These are phyloP conservation scores for Gymnothorax javanicus DNA, from an alignment of 2,797 vertebrate genomes.

Conservation along the genomic window DNA sequence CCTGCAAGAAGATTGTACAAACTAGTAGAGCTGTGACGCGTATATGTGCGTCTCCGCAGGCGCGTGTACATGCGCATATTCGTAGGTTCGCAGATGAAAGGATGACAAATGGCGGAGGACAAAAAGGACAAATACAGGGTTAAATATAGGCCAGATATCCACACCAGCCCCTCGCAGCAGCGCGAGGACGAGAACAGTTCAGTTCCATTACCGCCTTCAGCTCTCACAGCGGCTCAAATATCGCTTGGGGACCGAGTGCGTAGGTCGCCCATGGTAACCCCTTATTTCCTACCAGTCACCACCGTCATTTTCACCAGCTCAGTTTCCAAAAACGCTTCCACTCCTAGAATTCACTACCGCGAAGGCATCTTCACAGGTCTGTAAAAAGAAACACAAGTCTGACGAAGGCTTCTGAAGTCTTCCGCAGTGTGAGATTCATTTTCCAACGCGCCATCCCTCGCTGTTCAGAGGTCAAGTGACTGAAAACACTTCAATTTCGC, in stretches of 20 bases:
- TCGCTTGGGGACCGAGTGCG: background rate
- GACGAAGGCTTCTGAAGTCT: no score
- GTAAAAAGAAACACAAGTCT: background rate
- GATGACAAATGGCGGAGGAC: conserved; percentile 25
- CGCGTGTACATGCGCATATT: no score
- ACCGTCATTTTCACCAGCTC: no score
- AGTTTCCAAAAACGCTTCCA: no score
- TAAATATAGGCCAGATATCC: conserved; percentile 31
- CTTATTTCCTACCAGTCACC: no score
- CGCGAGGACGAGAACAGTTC: no score
- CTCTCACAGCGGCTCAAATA: background rate
- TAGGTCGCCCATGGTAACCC: no score
- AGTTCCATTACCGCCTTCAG: background rate
- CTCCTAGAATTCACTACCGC: background rate
- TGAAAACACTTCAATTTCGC: background rate
- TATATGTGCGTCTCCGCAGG: background rate
- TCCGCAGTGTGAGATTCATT: background rate
- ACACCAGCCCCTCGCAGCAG: background rate
- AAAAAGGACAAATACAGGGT: conserved; percentile 19
- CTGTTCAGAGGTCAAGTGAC: background rate
- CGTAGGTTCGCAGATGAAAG: background rate
- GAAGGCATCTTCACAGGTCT: background rate
- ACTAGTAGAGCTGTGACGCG: no score
- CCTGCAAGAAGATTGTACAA: background rate
- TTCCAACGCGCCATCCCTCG: background rate